These are phyloP conservation scores for Pandemis cinnamomeana DNA, from an alignment of 2,888 invertebrate species.

Conservation along the genomic window DNA sequence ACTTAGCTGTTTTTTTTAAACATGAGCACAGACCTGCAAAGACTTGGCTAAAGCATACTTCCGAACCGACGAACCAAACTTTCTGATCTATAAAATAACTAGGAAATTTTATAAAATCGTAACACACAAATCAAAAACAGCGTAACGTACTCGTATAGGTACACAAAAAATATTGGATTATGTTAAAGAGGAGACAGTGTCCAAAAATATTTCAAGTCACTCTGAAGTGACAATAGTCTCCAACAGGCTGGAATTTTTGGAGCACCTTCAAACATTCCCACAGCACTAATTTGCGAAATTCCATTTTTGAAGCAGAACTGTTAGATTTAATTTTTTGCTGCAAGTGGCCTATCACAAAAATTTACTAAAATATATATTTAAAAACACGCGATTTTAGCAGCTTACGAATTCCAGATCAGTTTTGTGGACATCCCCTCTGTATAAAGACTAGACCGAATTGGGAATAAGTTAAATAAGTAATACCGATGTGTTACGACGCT, in stretches of 20 bases:
- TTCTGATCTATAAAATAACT: background rate
- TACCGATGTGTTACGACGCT: conserved; percentile 55
- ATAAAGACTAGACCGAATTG: conserved; percentile 43
- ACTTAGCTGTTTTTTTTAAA: too few species aligned
- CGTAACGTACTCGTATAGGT: background rate
- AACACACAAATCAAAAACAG: background rate
- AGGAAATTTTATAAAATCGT: background rate
- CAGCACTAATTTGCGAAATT: background rate
- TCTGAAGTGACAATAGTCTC: background rate
- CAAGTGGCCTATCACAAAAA: too few species aligned
- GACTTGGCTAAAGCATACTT: too few species aligned
- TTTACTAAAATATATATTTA: too few species aligned
- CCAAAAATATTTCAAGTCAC: background rate
- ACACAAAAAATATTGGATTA: conserved; percentile 1
- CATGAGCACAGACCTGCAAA: too few species aligned
- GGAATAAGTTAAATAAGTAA: conserved; percentile 41
- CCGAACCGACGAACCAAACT: background rate
- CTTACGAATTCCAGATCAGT: background rate
- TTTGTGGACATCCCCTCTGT: conserved; percentile 2
- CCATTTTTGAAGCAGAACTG: background rate
- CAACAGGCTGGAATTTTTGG: background rate
- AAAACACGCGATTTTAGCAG: background rate
- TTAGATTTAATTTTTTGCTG: background rate
- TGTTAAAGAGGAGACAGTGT: background rate
- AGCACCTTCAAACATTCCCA: background rate